Conservation (phyloP, 2,888 invertebrate genomes). For the Scrobipalpa costella region DNA sequence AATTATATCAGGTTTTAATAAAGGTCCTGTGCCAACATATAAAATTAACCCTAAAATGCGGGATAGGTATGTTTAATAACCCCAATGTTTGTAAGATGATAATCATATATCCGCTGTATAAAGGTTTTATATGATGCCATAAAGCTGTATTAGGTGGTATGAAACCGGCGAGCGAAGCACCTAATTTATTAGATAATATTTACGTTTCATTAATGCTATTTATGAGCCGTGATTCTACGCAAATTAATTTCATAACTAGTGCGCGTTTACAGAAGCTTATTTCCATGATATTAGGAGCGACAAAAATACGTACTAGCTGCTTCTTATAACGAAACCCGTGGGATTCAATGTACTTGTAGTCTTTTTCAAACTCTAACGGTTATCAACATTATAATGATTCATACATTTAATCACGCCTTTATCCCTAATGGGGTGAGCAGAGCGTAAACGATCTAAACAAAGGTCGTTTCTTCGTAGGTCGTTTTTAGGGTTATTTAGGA, state of each 20-base stretch:
- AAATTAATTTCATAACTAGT: conserved; percentile 45
- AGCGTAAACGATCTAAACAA: too few species aligned
- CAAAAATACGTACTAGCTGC: conserved; percentile 19
- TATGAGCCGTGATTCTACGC: conserved; percentile 43
- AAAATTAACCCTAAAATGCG: conserved; percentile 56
- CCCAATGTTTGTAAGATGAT: conserved; percentile 46
- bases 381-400: too few species aligned
- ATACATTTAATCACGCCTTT: too few species aligned
- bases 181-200: conserved; percentile 69
- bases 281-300: not conserved
- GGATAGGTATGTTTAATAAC: conserved; percentile 50
- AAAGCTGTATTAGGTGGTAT: conserved; percentile 65
- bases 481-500: too few species aligned
- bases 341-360: too few species aligned
- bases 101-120: conserved; percentile 68
- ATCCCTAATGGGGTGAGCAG: too few species aligned
- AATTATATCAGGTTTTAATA: conserved; percentile 59
- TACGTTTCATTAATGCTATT: conserved; percentile 64
- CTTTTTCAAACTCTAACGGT: too few species aligned
- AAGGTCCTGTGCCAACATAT: conserved; percentile 55
- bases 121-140: conserved; percentile 66
- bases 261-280: not conserved
- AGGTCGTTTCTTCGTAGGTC: too few species aligned
- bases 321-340: too few species aligned
- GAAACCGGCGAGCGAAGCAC: conserved; percentile 49